Evolutionary conservation across 2,888 invertebrate genomes (phyloP).

Genomic region (Syritta pipiens): DNA sequence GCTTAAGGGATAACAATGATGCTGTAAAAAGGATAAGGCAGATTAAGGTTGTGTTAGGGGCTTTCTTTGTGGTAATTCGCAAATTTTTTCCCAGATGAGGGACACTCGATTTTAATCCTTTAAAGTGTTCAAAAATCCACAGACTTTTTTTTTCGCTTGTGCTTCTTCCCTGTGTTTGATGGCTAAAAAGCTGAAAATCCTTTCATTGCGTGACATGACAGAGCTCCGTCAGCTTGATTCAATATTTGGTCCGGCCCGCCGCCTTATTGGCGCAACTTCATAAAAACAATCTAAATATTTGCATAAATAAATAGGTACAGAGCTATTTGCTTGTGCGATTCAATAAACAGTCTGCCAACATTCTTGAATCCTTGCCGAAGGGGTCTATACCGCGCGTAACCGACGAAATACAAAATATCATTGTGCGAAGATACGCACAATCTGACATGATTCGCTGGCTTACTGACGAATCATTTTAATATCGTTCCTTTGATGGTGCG

Average conservation of each 20-base stretch:
- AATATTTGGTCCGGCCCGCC: conserved; percentile 4
- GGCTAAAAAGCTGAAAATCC: no score
- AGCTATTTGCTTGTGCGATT: conserved; percentile 10
- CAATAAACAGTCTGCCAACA: conserved; percentile 9
- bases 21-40: conserved; percentile 29
- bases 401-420: neutral
- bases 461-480: conserved; percentile 36
- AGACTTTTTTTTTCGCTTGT: no score
- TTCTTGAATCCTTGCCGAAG: neutral
- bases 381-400: neutral
- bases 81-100: neutral
- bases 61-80: conserved; percentile 15
- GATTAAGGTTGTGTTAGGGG: conserved; percentile 15
- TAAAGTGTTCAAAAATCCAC: no score
- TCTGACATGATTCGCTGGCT: conserved; percentile 23
- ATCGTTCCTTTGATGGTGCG: conserved; percentile 26
- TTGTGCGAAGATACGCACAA: neutral
- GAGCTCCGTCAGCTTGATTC: neutral
- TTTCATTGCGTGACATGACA: neutral
- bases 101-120: no score
- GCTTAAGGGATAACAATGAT: conserved; percentile 44
- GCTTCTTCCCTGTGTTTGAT: no score
- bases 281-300: conserved; percentile 29
- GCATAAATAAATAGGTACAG: conserved; percentile 15
- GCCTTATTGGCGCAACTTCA: conserved; percentile 7